Percentiles rank a stretch among this genome's conserved stretches.
phyloP scores from a whole-genome alignment of 2,113 vertebrate species.

The Ciconia stormi region DNA sequence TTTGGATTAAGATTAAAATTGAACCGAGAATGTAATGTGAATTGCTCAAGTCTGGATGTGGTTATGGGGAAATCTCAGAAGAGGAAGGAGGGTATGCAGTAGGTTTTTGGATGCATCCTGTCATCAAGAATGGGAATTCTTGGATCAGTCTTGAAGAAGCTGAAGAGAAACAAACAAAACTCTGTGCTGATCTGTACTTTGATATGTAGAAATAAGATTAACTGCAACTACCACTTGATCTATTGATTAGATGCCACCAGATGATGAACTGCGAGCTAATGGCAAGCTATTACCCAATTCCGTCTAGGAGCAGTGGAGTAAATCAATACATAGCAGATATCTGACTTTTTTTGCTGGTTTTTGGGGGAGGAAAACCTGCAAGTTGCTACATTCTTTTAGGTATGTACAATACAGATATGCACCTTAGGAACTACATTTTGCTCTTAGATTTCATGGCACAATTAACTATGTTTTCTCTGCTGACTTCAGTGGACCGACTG shows the following conservation, averaged over 20 bases:
- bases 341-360: neutral
- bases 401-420: neutral
- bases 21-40: neutral
- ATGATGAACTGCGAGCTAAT: slow-evolving; percentile 54
- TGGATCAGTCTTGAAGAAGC: neutral
- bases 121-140: neutral
- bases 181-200: neutral
- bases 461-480: neutral
- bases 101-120: neutral
- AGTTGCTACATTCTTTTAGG: neutral
- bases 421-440: neutral
- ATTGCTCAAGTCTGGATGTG: neutral
- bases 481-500: neutral
- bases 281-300: slow-evolving; percentile 44
- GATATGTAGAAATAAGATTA: slow-evolving; percentile 57
- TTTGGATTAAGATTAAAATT: neutral
- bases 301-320: neutral
- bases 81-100: neutral
- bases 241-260: slow-evolving; percentile 58
- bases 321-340: slow-evolving; percentile 53
- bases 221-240: slow-evolving; percentile 48
- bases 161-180: slow-evolving; percentile 28
- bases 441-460: neutral
- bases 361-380: neutral
- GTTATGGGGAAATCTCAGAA: neutral